Base-by-base conservation (phyloP, 1,140 invertebrate species). In the Magallana ariakensis region DNA sequence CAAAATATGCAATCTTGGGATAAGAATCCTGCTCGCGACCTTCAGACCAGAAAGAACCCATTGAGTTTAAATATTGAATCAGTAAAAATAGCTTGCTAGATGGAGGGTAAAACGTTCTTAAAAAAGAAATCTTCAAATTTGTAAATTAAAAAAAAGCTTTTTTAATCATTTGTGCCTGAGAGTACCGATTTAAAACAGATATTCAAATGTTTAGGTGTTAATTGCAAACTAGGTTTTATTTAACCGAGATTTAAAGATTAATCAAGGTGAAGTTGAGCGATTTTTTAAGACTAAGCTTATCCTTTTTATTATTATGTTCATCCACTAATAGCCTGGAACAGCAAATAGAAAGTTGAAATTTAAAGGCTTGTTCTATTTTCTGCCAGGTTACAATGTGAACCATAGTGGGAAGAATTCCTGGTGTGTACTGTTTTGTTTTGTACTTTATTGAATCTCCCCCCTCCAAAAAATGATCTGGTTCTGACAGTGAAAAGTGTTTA, bases 361-460 rank as follows among this genome's bases (percentile, higher is more conserved):
- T 13, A 46, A 9, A 13, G 66, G 19, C 33, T 75, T 75, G 33
- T 75, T 26, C 66, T 75, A 26, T 75, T 46, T 46, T 46, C 33
- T 46, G 33, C 33, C 33, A 46, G 33, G 33, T 46, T 46, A 3
- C 33, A 26, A 19, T 75, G 11, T 75, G 0, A 26, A 75, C 66
- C 22, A 75, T 7, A 26, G 26, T 75, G 13, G 19, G 33, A 26
- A 75, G 66, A 33, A 75, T 22, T 75, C 9, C 10, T 75, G 26
- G 19, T 75, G 66, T 26, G 22, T 75, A 22, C 22, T 75, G 66
- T 75, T 75, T 75, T 75, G 66, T 75, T 70, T 13, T 75, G 66
- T 75, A 26, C 22, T 75, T 75, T 75, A 75, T 75, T 26, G 9
- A 11, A 13, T 7, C 66, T 5, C 33, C 33, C 33, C 33, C 19